These are phyloP conservation scores for Rotaria magnacalcarata DNA, from an alignment of 2,888 invertebrate species.

Conservation along the genomic window DNA sequence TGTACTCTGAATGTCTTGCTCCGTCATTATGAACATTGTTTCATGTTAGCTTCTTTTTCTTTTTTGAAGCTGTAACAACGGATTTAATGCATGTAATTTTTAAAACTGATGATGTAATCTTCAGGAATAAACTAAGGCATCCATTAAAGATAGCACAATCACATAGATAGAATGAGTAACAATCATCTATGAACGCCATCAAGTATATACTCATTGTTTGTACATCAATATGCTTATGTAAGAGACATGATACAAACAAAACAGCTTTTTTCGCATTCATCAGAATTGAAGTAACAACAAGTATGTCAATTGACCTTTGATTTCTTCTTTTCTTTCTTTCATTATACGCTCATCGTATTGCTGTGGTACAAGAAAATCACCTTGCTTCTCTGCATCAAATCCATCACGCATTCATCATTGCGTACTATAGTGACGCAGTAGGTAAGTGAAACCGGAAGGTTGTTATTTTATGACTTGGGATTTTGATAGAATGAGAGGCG, in stretches of 20 bases:
- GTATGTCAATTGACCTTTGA: conserved; percentile 12
- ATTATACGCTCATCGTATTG: neutral
- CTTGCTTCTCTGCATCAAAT: neutral
- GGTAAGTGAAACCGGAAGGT: conserved; percentile 15
- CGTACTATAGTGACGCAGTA: neutral
- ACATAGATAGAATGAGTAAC: neutral
- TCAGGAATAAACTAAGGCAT: neutral
- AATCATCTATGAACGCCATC: neutral
- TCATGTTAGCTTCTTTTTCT: neutral
- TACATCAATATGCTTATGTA: conserved; percentile 7
- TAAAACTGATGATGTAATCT: neutral
- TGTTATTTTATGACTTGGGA: neutral
- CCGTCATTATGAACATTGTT: neutral
- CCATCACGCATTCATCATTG: neutral
- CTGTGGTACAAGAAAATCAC: neutral
- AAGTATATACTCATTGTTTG: conserved; percentile 14
- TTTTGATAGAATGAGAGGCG: neutral
- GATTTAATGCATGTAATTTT: neutral
- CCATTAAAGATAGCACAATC: neutral
- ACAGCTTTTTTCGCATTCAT: neutral
- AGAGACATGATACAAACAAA: conserved; percentile 1
- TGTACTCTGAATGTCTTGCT: too few relatives aligned
- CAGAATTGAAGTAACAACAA: neutral
- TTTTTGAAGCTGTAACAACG: neutral
- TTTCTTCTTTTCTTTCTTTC: neutral